phyloP scores from a whole-genome alignment of 1,140 invertebrate species.

The Drosophila fuyamai region DNA sequence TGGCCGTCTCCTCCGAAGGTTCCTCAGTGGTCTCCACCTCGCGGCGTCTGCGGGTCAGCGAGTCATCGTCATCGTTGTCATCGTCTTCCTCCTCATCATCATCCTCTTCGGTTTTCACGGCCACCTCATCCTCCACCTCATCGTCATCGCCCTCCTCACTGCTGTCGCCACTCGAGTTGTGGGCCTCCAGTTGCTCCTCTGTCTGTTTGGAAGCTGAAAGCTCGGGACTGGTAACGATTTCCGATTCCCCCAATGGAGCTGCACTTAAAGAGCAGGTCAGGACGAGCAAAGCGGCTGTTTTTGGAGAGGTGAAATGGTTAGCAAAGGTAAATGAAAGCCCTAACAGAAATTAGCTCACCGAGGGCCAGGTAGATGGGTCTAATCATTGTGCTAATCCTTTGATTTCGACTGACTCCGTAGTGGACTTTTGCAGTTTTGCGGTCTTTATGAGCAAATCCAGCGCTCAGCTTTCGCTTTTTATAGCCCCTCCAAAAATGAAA shows the following conservation, averaged over 20 bases:
- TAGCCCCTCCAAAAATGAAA: slow-evolving; percentile 59
- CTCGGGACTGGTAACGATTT: slow-evolving; percentile 25
- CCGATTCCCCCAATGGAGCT: slow-evolving; percentile 20
- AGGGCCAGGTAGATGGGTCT: slow-evolving; percentile 62
- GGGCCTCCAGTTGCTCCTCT: slow-evolving; percentile 1
- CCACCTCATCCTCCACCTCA: slow-evolving; percentile 33
- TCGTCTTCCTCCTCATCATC: slow-evolving; percentile 47
- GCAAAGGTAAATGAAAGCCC: not conserved
- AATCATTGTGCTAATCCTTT: slow-evolving; percentile 58
- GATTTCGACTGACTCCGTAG: slow-evolving; percentile 34
- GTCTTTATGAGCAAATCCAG: slow-evolving; percentile 81
- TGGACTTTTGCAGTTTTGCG: slow-evolving; percentile 78
- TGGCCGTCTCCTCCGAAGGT: slow-evolving; percentile 26
- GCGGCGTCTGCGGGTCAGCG: slow-evolving; percentile 53
- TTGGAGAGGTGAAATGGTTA: not conserved
- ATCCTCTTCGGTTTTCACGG: slow-evolving; percentile 57
- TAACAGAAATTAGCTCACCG: slow-evolving; percentile 41
- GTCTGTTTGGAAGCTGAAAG: slow-evolving; percentile 18
- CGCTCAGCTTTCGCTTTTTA: slow-evolving; percentile 79
- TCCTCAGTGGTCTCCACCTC: slow-evolving; percentile 33
- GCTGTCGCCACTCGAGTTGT: slow-evolving; percentile 50
- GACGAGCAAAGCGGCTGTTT: slow-evolving; percentile 51
- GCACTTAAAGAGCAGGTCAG: slow-evolving; percentile 49
- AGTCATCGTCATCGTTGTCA: slow-evolving; percentile 51
- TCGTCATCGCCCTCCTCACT: slow-evolving; percentile 50